phyloP scores from a whole-genome alignment of 2,113 vertebrate genomes.

The Dipodomys ordii region DNA sequence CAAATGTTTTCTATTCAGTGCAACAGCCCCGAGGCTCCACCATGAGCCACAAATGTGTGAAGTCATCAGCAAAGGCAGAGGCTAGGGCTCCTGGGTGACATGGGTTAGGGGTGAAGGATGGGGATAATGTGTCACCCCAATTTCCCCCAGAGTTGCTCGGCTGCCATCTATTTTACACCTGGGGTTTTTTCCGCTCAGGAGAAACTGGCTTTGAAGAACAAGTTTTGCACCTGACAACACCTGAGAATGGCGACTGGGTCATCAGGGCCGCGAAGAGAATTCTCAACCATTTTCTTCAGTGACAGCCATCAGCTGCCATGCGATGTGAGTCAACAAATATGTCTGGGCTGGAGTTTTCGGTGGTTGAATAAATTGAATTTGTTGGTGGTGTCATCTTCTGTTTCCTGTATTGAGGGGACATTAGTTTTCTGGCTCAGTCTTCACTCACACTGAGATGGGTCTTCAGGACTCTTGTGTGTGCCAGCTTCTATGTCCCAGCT shows the following conservation, averaged over 20 bases:
- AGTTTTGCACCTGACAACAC: not conserved
- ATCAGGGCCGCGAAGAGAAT: not conserved
- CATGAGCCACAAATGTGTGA: not conserved
- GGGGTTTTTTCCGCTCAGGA: not conserved
- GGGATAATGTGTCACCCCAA: too few relatives aligned
- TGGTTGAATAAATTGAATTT: not conserved
- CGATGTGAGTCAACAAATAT: not conserved
- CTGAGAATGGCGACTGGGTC: not conserved
- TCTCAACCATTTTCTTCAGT: not conserved
- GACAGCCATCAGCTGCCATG: not conserved
- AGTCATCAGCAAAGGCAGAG: too few relatives aligned
- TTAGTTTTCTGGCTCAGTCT: not conserved
- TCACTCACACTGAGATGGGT: not conserved
- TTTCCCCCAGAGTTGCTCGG: not conserved
- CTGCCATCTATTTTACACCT: not conserved
- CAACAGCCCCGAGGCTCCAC: not conserved
- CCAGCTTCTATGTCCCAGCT: conserved; percentile 14
- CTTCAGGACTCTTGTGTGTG: not conserved
- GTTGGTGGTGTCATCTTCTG: not conserved
- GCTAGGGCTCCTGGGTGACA: too few relatives aligned
- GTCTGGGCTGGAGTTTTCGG: not conserved
- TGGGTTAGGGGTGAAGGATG: too few relatives aligned
- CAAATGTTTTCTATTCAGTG: not conserved
- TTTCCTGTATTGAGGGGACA: not conserved
- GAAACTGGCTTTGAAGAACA: not conserved